Evolutionary conservation across 2,888 invertebrate genomes (phyloP).

Genomic region (Drosophila merina): DNA sequence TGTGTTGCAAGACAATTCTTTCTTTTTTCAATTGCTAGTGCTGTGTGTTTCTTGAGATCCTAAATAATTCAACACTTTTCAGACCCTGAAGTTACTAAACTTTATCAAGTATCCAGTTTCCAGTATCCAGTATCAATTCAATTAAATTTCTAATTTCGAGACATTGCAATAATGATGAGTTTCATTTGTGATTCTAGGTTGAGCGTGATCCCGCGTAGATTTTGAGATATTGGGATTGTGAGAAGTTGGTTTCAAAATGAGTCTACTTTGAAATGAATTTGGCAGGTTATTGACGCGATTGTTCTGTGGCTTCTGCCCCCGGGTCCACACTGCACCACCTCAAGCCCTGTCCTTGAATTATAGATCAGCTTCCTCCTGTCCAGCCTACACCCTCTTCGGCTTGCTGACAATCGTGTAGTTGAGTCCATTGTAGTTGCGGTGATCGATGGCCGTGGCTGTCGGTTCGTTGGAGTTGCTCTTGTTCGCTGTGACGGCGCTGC

Average conservation of each 20-base stretch:
- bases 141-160: neutral
- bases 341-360: neutral
- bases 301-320: neutral
- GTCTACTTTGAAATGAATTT: neutral
- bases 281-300: neutral
- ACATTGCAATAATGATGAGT: neutral
- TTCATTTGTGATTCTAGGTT: neutral
- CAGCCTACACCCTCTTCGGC: constrained; percentile 85
- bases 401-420: constrained; percentile 94
- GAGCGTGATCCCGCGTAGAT: neutral
- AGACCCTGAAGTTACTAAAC: neutral
- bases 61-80: neutral
- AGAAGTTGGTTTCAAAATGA: neutral
- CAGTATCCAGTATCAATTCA: no score
- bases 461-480: constrained; percentile 40
- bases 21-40: neutral
- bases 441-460: constrained; percentile 85
- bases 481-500: constrained; percentile 3
- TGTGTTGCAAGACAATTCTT: neutral
- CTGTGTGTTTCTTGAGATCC: neutral
- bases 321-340: constrained; percentile 20
- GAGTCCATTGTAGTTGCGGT: constrained; percentile 90
- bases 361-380: neutral
- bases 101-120: no score
- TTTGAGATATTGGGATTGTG: neutral